Evolutionary conservation across 2,797 vertebrate genomes (phyloP).

Genomic region (Trachurus trachurus): DNA sequence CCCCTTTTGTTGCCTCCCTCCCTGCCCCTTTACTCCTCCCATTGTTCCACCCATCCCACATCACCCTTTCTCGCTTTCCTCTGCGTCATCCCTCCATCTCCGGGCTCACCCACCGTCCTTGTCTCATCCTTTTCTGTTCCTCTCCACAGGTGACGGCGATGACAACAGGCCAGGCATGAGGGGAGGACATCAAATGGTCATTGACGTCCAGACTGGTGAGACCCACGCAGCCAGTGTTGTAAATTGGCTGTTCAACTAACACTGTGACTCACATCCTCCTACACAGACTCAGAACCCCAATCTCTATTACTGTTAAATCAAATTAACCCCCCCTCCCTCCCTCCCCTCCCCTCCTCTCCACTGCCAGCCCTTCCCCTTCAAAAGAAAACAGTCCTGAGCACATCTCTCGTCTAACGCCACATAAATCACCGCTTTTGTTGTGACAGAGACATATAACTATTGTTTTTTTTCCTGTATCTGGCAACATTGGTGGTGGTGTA

Average conservation of each 20-base stretch:
- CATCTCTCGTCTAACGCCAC: constrained; percentile 8
- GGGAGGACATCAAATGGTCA: constrained; percentile 99
- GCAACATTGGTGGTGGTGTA: constrained; percentile 9
- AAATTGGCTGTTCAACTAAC: constrained; percentile 34
- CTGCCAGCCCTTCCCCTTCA: constrained; percentile 2
- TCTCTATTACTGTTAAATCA: constrained; percentile 46
- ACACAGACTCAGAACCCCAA: constrained; percentile 28
- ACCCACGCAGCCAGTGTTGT: constrained; percentile 32
- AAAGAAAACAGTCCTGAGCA: constrained; percentile 15
- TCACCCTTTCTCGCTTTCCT: constrained; percentile 1
- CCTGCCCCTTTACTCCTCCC: constrained; percentile 3
- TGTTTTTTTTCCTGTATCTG: constrained; percentile 19
- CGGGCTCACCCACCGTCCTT: constrained; percentile 17
- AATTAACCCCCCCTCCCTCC: constrained; percentile 13
- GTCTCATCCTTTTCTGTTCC: constrained; percentile 15
- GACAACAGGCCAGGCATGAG: constrained; percentile 99
- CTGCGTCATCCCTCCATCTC: constrained; percentile 1
- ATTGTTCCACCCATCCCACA: neutral
- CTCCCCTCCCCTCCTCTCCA: neutral
- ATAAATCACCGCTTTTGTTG: constrained; percentile 38
- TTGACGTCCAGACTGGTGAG: constrained; percentile 98
- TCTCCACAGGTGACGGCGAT: constrained; percentile 91
- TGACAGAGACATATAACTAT: constrained; percentile 3
- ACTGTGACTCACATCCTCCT: constrained; percentile 56
- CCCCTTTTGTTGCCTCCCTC: neutral